Percentiles rank a stretch among this genome's conserved stretches.
Evolutionary conservation across 1,140 invertebrate species (phyloP).

Genomic region (Tenebrio molitor): DNA sequence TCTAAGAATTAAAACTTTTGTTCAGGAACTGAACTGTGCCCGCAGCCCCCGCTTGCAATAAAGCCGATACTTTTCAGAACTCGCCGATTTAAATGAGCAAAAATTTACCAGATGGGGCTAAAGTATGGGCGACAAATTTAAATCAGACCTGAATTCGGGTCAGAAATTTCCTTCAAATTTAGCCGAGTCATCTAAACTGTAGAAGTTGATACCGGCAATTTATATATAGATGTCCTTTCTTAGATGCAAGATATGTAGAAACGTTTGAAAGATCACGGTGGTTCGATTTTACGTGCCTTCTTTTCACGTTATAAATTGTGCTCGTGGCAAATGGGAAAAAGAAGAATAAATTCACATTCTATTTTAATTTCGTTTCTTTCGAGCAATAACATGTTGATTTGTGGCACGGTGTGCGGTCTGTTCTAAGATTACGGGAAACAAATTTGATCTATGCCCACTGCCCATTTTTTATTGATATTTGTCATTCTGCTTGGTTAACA

Average conservation of each 20-base stretch:
- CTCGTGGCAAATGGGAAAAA: slow-evolving; percentile 31
- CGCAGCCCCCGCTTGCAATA: slow-evolving; percentile 22
- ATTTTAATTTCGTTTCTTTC: slow-evolving; percentile 33
- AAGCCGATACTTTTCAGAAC: slow-evolving; percentile 28
- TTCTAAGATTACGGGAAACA: slow-evolving; percentile 16
- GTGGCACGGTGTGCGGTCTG: slow-evolving; percentile 21
- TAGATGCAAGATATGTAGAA: slow-evolving; percentile 17
- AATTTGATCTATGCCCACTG: slow-evolving; percentile 27
- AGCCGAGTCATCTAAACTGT: too few species aligned
- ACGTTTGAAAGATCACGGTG: slow-evolving; percentile 12
- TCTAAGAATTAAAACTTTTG: slow-evolving; percentile 41
- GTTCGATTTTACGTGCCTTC: slow-evolving; percentile 12
- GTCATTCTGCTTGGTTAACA: too few species aligned
- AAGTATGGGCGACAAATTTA: not conserved
- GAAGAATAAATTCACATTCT: slow-evolving; percentile 27
- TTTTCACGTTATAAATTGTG: slow-evolving; percentile 22
- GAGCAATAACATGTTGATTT: slow-evolving; percentile 37
- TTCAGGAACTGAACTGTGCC: slow-evolving; percentile 17
- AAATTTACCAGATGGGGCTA: slow-evolving; percentile 8
- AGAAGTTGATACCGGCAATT: not conserved
- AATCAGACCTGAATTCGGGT: slow-evolving; percentile 4
- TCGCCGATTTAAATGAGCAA: slow-evolving; percentile 24
- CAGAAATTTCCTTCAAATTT: too few species aligned
- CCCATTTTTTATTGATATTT: slow-evolving; percentile 11
- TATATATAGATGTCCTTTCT: not conserved